Evolutionary conservation across 2,888 invertebrate species (phyloP).

Genomic region (Pomacea canaliculata): DNA sequence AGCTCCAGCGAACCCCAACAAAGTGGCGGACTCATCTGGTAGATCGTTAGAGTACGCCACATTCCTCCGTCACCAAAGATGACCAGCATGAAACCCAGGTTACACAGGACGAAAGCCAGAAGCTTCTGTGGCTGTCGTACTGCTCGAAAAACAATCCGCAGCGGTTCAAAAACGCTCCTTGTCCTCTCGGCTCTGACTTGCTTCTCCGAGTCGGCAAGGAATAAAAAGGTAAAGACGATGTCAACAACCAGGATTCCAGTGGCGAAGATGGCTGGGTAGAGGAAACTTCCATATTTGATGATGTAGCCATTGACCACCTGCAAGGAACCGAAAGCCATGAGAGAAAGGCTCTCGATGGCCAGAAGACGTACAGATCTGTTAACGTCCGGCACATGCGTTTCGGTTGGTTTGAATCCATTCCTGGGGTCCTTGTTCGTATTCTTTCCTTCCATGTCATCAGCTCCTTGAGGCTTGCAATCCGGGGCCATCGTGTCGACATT

Average conservation of each 20-base stretch:
- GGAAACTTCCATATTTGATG: background rate
- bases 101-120: background rate
- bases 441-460: background rate
- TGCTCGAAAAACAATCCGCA: background rate
- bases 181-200: background rate
- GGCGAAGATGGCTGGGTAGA: background rate
- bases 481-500: background rate
- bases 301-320: background rate
- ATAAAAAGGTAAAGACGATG: slow-evolving; percentile 1
- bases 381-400: background rate
- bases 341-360: background rate
- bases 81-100: slow-evolving; percentile 6
- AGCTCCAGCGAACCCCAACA: slow-evolving; percentile 7
- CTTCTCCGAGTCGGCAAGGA: background rate
- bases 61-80: slow-evolving; percentile 3
- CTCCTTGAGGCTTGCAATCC: background rate
- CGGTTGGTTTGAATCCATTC: background rate
- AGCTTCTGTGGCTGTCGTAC: background rate
- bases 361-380: slow-evolving; percentile 3
- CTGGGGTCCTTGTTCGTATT: background rate
- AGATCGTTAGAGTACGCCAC: background rate
- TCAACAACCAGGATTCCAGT: background rate
- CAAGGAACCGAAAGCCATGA: background rate
- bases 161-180: background rate
- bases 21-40: slow-evolving; percentile 10